Base-by-base conservation (phyloP, 1,140 invertebrate genomes). In the Drosophila subobscura region DNA sequence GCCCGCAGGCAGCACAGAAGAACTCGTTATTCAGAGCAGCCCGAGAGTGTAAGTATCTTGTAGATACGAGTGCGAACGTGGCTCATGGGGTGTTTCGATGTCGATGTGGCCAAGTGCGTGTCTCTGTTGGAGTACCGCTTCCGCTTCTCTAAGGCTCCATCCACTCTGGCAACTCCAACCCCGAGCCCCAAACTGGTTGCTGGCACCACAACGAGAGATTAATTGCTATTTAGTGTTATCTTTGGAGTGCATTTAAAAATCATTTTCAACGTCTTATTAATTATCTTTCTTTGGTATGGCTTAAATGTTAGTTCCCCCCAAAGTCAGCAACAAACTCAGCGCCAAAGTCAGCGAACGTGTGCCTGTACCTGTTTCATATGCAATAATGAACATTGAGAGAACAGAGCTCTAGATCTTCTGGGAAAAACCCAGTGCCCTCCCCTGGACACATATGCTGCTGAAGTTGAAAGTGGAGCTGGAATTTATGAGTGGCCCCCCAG, bases 401-500 rank as follows among this genome's bases (percentile, higher is more conserved):
- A 12, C 3, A 42, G 14, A 46, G 56, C 45, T 14, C 44, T 75
- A 66, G 64, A 52, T 84, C 75, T 64, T 61, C 12, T 12, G 44
- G 10, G 16, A 27, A 53, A 25, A 10, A 22, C 10, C 16, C 1
- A 20, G 37, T 8, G 7, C 10, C 20, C 51, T 6, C 5, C 41
- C 10, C 5, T 12, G 14, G 5, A 14, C 23, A 14, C 60, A 61
- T 61, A 58, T 50, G 40, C 37, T 72, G 72, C 73, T 45, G 42
- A 37, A 56, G 61, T 40, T 76, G 49, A 27, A 56, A 63, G 33
- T 76, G 58, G 37, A 61, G 22, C 51, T 54, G 14, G 16, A 84
- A 84, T 84, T 84, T 84, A 84, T 71, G 76, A 49, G 54, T 23
- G 27, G 16, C 58, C 55, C 68, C 64, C 29, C 6, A 41, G 16